Evolutionary conservation across 2,797 vertebrate species (phyloP).

Genomic region (Thamnophis elegans): DNA sequence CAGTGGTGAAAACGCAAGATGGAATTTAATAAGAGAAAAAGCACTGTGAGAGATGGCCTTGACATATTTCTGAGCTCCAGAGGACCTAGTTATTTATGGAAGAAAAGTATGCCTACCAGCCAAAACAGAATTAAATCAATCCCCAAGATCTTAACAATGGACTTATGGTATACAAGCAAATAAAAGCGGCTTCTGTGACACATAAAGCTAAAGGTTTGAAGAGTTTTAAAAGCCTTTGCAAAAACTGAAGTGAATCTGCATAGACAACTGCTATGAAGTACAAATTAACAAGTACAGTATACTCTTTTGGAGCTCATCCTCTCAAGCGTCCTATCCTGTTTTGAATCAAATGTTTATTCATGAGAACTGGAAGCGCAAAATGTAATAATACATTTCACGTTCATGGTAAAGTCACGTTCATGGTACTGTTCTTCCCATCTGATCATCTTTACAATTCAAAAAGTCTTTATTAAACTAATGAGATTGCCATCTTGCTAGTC

Average conservation of each 20-base stretch:
- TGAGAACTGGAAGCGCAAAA: neutral
- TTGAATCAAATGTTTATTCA: neutral
- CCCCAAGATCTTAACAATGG: neutral
- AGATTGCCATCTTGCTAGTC: neutral
- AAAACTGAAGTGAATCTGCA: neutral
- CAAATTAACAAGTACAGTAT: neutral
- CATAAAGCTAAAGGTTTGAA: neutral
- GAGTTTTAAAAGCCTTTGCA: neutral
- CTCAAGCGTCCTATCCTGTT: neutral
- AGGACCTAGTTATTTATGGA: neutral
- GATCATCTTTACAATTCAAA: neutral
- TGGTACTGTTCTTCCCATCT: neutral
- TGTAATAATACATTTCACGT: neutral
- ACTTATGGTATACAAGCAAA: neutral
- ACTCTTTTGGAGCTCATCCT: neutral
- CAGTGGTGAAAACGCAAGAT: neutral
- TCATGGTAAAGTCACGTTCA: neutral
- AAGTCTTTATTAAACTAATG: neutral
- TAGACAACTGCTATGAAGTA: neutral
- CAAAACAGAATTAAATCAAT: neutral
- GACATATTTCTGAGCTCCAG: neutral
- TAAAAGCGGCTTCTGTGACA: neutral
- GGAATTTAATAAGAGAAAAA: neutral
- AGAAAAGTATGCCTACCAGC: neutral
- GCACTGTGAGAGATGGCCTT: neutral